These are phyloP conservation scores for Drosophila tropicalis DNA, from an alignment of 1,140 invertebrate genomes.

Conservation along the genomic window DNA sequence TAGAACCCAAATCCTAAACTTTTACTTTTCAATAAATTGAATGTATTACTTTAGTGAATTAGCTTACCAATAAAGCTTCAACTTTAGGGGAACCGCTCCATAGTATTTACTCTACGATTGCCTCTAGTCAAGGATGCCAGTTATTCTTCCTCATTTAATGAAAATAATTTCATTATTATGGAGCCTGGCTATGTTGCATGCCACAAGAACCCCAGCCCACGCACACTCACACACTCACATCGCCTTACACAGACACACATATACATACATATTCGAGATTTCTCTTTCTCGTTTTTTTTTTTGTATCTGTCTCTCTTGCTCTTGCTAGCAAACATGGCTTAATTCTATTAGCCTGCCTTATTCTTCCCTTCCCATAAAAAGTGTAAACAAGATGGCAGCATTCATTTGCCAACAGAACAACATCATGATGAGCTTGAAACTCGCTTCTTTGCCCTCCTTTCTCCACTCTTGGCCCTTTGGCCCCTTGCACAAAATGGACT, in stretches of 20 bases:
- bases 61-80: not conserved
- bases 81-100: not conserved
- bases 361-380: conserved; percentile 4
- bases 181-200: conserved; percentile 37
- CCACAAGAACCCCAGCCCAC: conserved; percentile 34
- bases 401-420: conserved; percentile 57
- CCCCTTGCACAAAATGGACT: conserved; percentile 70
- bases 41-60: no score
- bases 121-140: not conserved
- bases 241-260: not conserved
- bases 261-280: not conserved
- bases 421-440: conserved; percentile 66
- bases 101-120: not conserved
- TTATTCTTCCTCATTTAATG: conserved; percentile 52
- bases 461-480: conserved; percentile 13
- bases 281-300: not conserved
- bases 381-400: conserved; percentile 42
- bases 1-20: no score
- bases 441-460: not conserved
- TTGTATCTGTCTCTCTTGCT: conserved; percentile 26
- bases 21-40: no score
- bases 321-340: conserved; percentile 29
- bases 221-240: conserved; percentile 6
- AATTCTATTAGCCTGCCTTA: conserved; percentile 65
- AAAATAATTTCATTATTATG: conserved; percentile 77